Base-by-base conservation (phyloP, 1,140 invertebrate genomes). In the Subanguina moxae region DNA sequence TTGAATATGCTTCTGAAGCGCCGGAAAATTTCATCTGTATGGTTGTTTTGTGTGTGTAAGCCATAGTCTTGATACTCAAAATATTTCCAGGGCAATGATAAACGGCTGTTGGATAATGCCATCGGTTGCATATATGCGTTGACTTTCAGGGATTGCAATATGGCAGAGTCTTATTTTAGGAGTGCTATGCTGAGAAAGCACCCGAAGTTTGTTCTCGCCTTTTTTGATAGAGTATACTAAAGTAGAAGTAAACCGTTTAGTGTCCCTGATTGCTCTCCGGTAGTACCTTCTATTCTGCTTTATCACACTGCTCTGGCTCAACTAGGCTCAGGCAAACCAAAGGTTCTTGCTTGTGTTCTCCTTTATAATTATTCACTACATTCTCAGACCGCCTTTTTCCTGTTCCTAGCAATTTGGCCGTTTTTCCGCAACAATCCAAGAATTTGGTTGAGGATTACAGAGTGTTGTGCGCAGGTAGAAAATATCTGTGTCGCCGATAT, bases 71-170 rank as follows among this genome's bases (percentile, higher is more conserved):
- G 42, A 21, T 3, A 1, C 3, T 19, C 43, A 13, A 65, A 3
- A 48, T 59, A 58, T 5, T 64, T n/a, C 8, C 64, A 59, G 42
- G 15, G 42, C 32, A 23, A 63, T 3, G 62, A 64, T 7, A 64
- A n/a, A n/a, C 3, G 42, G 13, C 19, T 64, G n/a, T n/a, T 64
- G 27, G 62, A 64, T 56, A 64, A 64, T 38, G 62, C 62, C n/a
- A 64, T 64, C 19, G 62, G 62, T 28, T 64, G 62, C 62, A 38
- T 64, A 65, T 64, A 58, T 64, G 62, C 62, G 13, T 15, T 64
- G n/a, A 21, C 32, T n/a, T 58, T 64, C 57, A 64, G 64, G 42
- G 62, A 64, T 19, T 64, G 62, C 27, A 64, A 64, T 56, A 64
- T 64, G 62, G 62, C 62, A 1, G 62, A 64, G 27, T 64, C 62